Evolutionary conservation across 2,113 vertebrate species (phyloP).

Genomic region (Bubo blakistoni): DNA sequence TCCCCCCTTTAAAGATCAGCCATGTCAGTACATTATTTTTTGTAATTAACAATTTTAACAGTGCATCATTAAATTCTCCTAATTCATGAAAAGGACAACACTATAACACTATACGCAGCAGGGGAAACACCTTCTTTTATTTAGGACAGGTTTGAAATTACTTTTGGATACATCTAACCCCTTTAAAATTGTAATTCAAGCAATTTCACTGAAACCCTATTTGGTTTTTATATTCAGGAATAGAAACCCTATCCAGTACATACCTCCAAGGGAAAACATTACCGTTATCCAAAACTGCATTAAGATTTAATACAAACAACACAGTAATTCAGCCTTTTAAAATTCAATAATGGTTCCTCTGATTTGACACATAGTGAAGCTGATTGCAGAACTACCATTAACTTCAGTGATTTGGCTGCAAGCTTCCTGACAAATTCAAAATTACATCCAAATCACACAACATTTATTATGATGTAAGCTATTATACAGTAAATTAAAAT

Average conservation of each 20-base stretch:
- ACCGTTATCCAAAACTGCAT: not conserved
- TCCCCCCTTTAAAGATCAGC: not conserved
- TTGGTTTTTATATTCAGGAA: not conserved
- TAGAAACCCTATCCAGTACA: not conserved
- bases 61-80: not conserved
- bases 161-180: not conserved
- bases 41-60: not conserved
- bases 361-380: not conserved
- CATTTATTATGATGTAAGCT: slow-evolving; percentile 34
- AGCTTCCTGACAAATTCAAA: slow-evolving; percentile 43
- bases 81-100: not conserved
- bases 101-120: not conserved
- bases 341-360: slow-evolving; percentile 36
- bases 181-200: not conserved
- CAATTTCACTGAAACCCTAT: not conserved
- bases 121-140: not conserved
- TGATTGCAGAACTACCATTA: slow-evolving; percentile 50
- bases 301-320: slow-evolving; percentile 41
- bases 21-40: not conserved
- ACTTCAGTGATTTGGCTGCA: not conserved
- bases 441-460: slow-evolving; percentile 11
- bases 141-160: slow-evolving; percentile 11
- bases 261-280: not conserved
- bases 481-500: slow-evolving; percentile 47
- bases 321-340: slow-evolving; percentile 33